A percentile compares a stretch with the other conserved stretches of the same genome.
phyloP scores from a whole-genome alignment of 2,888 invertebrate genomes.

The Latrodectus hesperus region DNA sequence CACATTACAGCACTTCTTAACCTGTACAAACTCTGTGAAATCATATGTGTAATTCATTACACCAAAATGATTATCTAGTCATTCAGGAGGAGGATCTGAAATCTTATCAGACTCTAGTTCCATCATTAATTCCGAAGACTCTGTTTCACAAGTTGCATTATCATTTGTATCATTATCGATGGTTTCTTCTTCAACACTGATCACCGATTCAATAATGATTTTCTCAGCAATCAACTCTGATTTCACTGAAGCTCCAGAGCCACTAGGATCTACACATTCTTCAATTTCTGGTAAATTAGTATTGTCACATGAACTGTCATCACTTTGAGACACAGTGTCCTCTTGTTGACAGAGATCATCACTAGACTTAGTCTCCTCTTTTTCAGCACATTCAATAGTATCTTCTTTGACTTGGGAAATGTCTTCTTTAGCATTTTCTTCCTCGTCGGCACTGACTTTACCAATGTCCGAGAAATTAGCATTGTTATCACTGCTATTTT shows the following conservation, averaged over 20 bases:
- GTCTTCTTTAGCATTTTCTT: not conserved
- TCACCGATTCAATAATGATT: too few species aligned
- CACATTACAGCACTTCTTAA: too few species aligned
- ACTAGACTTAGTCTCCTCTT: not conserved
- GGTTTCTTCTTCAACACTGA: too few species aligned
- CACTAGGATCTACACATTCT: not conserved
- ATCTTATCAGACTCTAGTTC: conserved; percentile 25
- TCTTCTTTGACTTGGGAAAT: not conserved
- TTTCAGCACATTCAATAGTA: not conserved
- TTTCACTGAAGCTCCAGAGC: not conserved
- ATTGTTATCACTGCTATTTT: too few species aligned
- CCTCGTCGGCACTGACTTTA: not conserved
- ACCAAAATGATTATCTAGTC: too few species aligned
- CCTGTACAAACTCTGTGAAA: too few species aligned
- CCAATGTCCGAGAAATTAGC: too few species aligned
- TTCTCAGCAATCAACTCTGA: too few species aligned
- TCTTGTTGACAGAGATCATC: conserved; percentile 23
- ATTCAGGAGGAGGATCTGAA: too few species aligned
- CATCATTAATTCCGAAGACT: conserved; percentile 29
- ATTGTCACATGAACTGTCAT: conserved; percentile 16
- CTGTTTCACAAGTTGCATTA: not conserved
- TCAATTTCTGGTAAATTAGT: not conserved
- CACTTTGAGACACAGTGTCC: conserved; percentile 57
- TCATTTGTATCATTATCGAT: too few species aligned
- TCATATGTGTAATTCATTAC: too few species aligned